Evolutionary conservation across 2,113 vertebrate species (phyloP), one percentile per base, ranked within the genome.

Genomic region (Campylomormyrus numenius): DNA sequence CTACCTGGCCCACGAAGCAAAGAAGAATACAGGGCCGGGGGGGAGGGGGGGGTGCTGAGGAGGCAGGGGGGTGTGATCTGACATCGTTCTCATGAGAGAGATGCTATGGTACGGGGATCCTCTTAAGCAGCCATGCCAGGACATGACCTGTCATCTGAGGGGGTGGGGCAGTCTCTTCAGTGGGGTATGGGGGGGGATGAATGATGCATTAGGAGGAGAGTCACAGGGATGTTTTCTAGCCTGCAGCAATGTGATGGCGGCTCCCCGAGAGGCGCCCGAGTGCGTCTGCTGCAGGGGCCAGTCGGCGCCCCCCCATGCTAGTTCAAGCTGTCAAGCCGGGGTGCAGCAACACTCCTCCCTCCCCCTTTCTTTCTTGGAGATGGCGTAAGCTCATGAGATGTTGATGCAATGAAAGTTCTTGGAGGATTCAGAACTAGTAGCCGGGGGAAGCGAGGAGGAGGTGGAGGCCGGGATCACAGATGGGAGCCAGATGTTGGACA

Each of bases 361-460:
- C 9, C n/a, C n/a, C 8, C 56, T 74, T 21, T 17, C 35, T 42
- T 80, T 80, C 35, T 42, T 2, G 35, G 74, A 19, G 74, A 80
- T 80, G 74, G 74, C 17, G 74, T 42, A 80, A 80, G 74, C 86
- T 50, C 52, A 58, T 56, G 86, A 50, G 86, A 56, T 58, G 50
- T 87, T 87, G 86, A 58, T 87, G 86, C 86, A 87, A 87, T 24
- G 86, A 42, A 87, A 53, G 52, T 56, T 87, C 86, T 21, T 87
- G 86, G 86, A 87, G 52, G 50, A 56, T 53, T 53, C 58, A 42
- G 21, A 24, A 53, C 35, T 80, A 39, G 27, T 3, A 10, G 21
- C 27, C 11, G 48, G 19, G 88, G 46, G 31, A 49, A 39, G 3
- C 0, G n/a, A 66, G 11, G 49, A 84, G 48, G 24, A 27, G 66